phyloP scores from a whole-genome alignment of 2,888 invertebrate species.

The Belgica antarctica region DNA sequence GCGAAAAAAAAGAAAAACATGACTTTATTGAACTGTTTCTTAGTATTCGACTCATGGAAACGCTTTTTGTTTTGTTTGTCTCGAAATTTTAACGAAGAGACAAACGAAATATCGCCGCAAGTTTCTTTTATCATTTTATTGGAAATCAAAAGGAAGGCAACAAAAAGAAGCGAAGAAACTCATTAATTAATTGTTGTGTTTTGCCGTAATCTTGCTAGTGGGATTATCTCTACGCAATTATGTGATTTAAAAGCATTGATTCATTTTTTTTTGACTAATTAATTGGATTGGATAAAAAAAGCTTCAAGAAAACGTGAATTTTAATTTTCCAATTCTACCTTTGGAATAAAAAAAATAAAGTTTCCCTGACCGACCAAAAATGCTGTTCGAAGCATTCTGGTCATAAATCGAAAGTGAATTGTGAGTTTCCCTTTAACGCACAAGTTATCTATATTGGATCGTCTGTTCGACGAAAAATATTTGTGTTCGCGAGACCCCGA shows the following conservation, averaged over 20 bases:
- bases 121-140: neutral
- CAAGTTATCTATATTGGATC: neutral
- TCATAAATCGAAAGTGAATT: constrained; percentile 10
- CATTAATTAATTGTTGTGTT: too few relatives aligned
- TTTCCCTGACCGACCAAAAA: too few relatives aligned
- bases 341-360: too few relatives aligned
- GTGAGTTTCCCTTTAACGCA: neutral
- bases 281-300: neutral
- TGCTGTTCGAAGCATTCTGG: neutral
- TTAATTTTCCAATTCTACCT: too few relatives aligned
- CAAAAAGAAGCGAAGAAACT: too few relatives aligned
- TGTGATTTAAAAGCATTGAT: too few relatives aligned
- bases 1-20: neutral
- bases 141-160: too few relatives aligned
- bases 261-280: too few relatives aligned
- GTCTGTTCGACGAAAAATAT: neutral
- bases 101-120: too few relatives aligned
- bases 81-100: neutral
- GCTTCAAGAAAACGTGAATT: neutral
- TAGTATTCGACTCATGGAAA: neutral
- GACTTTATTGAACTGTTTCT: neutral
- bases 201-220: too few relatives aligned
- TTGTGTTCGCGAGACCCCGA: neutral
- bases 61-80: neutral
- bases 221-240: too few relatives aligned